phyloP scores from a whole-genome alignment of 2,797 vertebrate genomes.

The Silurus aristotelis region DNA sequence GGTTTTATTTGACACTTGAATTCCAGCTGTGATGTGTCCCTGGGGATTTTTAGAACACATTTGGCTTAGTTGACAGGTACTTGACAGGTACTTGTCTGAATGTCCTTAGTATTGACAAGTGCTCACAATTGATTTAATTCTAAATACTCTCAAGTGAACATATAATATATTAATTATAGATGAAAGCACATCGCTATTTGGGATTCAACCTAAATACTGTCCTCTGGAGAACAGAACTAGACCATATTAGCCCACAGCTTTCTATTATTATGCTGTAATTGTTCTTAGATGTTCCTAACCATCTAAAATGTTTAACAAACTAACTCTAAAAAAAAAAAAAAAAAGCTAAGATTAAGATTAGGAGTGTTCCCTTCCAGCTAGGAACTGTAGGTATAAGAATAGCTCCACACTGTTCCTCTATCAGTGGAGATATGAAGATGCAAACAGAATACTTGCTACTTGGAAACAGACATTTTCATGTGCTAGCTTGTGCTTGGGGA shows the following conservation, averaged over 20 bases:
- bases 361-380: background rate
- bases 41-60: background rate
- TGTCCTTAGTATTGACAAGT: background rate
- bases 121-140: background rate
- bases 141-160: too few relatives aligned
- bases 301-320: background rate
- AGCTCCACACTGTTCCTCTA: background rate
- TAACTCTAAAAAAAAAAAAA: background rate
- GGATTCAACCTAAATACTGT: background rate
- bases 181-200: background rate
- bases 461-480: background rate
- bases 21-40: background rate
- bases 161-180: background rate
- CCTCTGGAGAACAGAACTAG: background rate
- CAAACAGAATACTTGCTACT: background rate
- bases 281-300: background rate
- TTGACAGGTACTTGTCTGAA: conserved; percentile 19
- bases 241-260: background rate
- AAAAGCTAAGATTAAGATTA: background rate
- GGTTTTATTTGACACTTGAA: conserved; percentile 2
- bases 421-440: background rate
- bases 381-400: background rate
- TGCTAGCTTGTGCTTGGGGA: background rate
- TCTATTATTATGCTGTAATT: background rate
- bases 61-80: background rate